Evolutionary conservation across 2,797 vertebrate species (phyloP), one percentile per base, ranked within the genome.

Genomic region (Arctocebus calabarensis): DNA sequence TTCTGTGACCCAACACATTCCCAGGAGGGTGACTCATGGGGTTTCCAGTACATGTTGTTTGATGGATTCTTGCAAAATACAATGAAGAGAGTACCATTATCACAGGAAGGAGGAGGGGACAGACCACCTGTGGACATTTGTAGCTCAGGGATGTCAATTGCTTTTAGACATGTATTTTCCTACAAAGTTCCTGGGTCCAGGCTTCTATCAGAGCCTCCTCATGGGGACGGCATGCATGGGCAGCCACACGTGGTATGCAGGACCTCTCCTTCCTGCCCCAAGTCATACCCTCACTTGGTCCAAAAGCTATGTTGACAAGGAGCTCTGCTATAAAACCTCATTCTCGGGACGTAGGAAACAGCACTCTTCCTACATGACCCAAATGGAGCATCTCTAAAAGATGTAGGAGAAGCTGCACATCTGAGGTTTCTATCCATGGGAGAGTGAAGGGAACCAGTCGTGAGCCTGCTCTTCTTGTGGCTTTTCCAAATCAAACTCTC

Each of bases 401-500:
- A 62, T 45, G 20, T 32, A 32, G n/a, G 77, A 7, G 74, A 45
- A 94, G 70, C 62, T 85, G 27, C 25, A 78, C 9, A 17, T 22
- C 55, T 5, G 32, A 7, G 14, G 43, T 75, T 85, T 82, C 73
- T 85, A 17, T 22, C 23, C 70, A 16, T 23, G 7, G 12, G 32
- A 55, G 40, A 14, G 8, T 79, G 84, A 81, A 61, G 27, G 19
- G 71, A 87, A 75, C 3, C 29, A 71, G 11, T 43, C 25, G 12
- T 6, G 43, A 88, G 55, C 23, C 45, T 73, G 29, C 5, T 45
- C 10, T 71, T 84, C 45, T n/a, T 12, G 45, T 43, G n/a, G 20
- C 4, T 82, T 92, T 91, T 88, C 59, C 62, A 90, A 90, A 77
- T 55, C 57, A 88, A 79, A 7, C 7, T 68, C 11, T 88, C 40